Evolutionary conservation across 1,140 invertebrate species (phyloP).

Genomic region (Drosophila auraria): DNA sequence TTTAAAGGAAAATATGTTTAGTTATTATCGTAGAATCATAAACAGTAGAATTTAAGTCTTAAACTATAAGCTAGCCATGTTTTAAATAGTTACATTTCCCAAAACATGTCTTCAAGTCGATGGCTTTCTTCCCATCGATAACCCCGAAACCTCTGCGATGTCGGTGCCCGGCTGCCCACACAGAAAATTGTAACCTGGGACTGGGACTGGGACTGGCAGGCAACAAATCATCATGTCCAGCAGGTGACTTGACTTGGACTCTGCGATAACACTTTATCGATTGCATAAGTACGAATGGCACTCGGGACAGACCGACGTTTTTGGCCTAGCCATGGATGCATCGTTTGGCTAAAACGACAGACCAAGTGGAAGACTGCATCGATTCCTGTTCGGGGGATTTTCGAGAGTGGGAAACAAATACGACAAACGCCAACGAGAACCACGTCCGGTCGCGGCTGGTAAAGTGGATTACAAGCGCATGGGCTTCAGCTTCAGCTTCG

Average conservation of each 20-base stretch:
- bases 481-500: constrained; percentile 28
- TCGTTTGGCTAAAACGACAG: constrained; percentile 9
- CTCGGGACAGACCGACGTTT: constrained; percentile 4
- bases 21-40: no score
- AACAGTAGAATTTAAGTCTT: no score
- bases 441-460: constrained; percentile 54
- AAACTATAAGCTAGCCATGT: background rate
- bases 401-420: constrained; percentile 20
- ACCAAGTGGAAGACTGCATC: constrained; percentile 8
- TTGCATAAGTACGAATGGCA: constrained; percentile 39
- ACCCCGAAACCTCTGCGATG: constrained; percentile 19
- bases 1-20: no score
- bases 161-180: constrained; percentile 41
- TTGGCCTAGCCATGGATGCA: constrained; percentile 12
- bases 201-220: constrained; percentile 14
- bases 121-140: constrained; percentile 13
- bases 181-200: constrained; percentile 27
- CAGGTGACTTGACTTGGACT: constrained; percentile 42
- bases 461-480: constrained; percentile 58
- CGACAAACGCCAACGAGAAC: constrained; percentile 56
- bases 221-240: constrained; percentile 50
- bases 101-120: background rate
- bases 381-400: constrained; percentile 30
- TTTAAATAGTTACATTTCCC: background rate
- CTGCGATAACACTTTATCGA: constrained; percentile 39